phyloP scores from a whole-genome alignment of 2,888 invertebrate species.

The Helicoverpa assulta region DNA sequence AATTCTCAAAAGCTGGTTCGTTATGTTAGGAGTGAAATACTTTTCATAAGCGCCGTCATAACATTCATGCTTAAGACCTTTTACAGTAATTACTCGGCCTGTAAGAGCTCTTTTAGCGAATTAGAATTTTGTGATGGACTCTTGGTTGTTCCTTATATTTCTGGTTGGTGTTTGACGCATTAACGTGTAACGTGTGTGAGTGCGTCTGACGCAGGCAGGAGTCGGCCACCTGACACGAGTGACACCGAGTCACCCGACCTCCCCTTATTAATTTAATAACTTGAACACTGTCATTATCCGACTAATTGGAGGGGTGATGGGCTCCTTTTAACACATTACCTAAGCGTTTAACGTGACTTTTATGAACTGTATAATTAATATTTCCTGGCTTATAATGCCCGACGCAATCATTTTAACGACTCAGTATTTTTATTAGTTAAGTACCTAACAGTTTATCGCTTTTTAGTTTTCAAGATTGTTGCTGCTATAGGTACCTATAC shows the following conservation, averaged over 20 bases:
- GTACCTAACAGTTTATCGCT: not conserved
- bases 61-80: conserved; percentile 89
- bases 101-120: conserved; percentile 80
- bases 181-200: conserved; percentile 5
- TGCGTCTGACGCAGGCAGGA: conserved; percentile 47
- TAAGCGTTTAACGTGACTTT: conserved; percentile 86
- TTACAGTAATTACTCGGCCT: conserved; percentile 86
- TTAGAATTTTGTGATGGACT: conserved; percentile 86
- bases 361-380: conserved; percentile 87
- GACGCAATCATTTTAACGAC: conserved; percentile 24
- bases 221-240: conserved; percentile 74
- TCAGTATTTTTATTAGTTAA: conserved; percentile 10
- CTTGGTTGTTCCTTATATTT: conserved; percentile 82
- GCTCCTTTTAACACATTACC: conserved; percentile 86
- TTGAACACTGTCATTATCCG: conserved; percentile 87
- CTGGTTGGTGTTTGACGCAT: conserved; percentile 56
- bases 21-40: conserved; percentile 81
- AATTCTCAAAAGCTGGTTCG: conserved; percentile 75
- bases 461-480: too few relatives aligned
- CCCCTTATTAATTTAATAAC: conserved; percentile 90
- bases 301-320: conserved; percentile 89
- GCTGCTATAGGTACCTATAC: too few relatives aligned
- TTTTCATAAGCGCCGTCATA: conserved; percentile 90
- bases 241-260: conserved; percentile 74
- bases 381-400: conserved; percentile 63